These are phyloP conservation scores for Sesia bembeciformis DNA, from an alignment of 2,888 invertebrate genomes.

Conservation along the genomic window DNA sequence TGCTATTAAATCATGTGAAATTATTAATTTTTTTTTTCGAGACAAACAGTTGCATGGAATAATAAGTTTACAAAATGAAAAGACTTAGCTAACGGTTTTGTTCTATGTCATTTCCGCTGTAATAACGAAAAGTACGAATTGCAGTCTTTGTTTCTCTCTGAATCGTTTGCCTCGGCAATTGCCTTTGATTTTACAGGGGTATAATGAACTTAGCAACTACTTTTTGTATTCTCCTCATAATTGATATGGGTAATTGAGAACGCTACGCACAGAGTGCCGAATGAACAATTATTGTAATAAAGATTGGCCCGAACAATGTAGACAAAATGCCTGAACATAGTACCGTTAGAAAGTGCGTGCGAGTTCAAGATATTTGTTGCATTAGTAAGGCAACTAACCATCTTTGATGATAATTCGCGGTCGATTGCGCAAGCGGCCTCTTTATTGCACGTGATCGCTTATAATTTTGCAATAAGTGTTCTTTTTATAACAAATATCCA, in stretches of 20 bases:
- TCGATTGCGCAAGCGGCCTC: conserved; percentile 55
- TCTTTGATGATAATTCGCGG: conserved; percentile 52
- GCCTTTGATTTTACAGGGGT: conserved; percentile 12
- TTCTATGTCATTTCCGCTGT: conserved; percentile 8
- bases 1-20: background rate
- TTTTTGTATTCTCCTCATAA: too few species aligned
- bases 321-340: conserved; percentile 25
- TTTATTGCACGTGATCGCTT: conserved; percentile 55
- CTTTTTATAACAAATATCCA: too few species aligned
- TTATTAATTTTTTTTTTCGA: background rate
- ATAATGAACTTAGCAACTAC: too few species aligned
- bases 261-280: too few species aligned
- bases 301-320: conserved; percentile 51
- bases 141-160: conserved; percentile 5
- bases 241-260: too few species aligned
- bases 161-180: conserved; percentile 16
- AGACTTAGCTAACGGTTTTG: conserved; percentile 13
- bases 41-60: background rate
- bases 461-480: conserved; percentile 35
- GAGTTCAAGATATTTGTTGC: conserved; percentile 29
- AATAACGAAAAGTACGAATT: conserved; percentile 13
- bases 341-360: conserved; percentile 50
- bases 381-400: conserved; percentile 54
- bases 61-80: background rate
- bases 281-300: conserved; percentile 8